Percentiles rank a stretch among this genome's conserved stretches.
These are phyloP conservation scores for Saxicola maurus DNA, from an alignment of 2,797 vertebrate genomes.

Conservation along the genomic window DNA sequence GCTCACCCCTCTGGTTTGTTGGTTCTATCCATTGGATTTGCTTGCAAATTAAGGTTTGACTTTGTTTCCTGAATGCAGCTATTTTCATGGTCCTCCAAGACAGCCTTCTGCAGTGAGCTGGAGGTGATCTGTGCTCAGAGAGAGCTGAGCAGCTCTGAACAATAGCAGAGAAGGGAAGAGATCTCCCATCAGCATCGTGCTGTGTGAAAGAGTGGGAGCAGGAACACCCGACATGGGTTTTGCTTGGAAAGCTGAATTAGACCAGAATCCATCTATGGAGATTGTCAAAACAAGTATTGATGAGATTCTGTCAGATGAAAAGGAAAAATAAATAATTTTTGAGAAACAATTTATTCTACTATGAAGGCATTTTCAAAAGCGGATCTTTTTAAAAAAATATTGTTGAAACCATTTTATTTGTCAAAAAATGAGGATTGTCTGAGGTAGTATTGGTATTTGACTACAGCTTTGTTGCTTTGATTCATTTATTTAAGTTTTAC, in stretches of 20 bases:
- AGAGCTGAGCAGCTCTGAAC: not conserved
- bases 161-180: not conserved
- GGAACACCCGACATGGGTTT: rapidly evolving
- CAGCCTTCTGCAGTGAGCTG: not conserved
- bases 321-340: rapidly evolving
- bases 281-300: not conserved
- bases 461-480: not conserved
- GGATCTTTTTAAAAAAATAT: not conserved
- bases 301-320: not conserved
- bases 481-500: not conserved
- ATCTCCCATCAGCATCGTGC: rapidly evolving
- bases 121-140: not conserved
- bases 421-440: not conserved
- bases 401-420: not conserved
- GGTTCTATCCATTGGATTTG: not conserved
- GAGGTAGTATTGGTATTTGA: not conserved
- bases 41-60: not conserved
- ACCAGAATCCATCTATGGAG: not conserved
- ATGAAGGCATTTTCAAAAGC: not conserved
- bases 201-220: not conserved
- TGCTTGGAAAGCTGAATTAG: not conserved
- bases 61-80: not conserved
- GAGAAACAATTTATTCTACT: not conserved
- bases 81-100: not conserved
- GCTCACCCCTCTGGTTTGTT: not conserved